These are phyloP conservation scores for Rhea americana DNA, from an alignment of 2,113 vertebrate species.

Conservation along the genomic window DNA sequence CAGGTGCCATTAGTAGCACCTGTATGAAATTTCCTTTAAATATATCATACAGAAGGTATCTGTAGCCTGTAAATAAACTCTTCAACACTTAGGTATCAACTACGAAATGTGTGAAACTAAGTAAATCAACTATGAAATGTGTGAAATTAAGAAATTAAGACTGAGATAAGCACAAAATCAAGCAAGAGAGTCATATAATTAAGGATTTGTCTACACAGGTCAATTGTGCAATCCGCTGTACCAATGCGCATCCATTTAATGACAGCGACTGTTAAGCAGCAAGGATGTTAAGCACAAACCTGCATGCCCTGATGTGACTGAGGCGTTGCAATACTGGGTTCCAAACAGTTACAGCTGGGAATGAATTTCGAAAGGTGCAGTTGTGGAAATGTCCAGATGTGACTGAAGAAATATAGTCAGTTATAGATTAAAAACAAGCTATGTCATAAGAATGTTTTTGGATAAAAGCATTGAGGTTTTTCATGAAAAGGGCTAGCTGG, in stretches of 20 bases:
- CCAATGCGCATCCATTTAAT: accelerated
- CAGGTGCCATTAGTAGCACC: not conserved
- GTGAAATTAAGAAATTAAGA: not conserved
- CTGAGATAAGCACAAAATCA: not conserved
- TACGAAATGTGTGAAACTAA: not conserved
- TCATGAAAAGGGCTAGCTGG: not conserved
- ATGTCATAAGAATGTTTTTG: not conserved
- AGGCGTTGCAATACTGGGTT: no score
- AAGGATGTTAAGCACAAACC: not conserved
- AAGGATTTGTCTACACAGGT: no score
- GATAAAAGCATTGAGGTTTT: not conserved
- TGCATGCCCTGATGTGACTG: not conserved
- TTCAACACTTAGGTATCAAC: not conserved
- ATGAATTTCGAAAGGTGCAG: not conserved
- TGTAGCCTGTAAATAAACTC: not conserved
- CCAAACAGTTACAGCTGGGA: accelerated
- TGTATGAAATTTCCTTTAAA: not conserved
- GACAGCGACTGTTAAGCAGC: accelerated
- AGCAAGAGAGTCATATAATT: no score
- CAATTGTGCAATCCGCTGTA: accelerated
- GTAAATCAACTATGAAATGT: not conserved
- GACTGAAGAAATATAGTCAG: not conserved
- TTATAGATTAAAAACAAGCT: not conserved
- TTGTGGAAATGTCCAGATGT: not conserved
- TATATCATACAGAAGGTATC: not conserved